These are phyloP conservation scores for Ophion slaviceki DNA, from an alignment of 2,888 invertebrate genomes.

Conservation along the genomic window DNA sequence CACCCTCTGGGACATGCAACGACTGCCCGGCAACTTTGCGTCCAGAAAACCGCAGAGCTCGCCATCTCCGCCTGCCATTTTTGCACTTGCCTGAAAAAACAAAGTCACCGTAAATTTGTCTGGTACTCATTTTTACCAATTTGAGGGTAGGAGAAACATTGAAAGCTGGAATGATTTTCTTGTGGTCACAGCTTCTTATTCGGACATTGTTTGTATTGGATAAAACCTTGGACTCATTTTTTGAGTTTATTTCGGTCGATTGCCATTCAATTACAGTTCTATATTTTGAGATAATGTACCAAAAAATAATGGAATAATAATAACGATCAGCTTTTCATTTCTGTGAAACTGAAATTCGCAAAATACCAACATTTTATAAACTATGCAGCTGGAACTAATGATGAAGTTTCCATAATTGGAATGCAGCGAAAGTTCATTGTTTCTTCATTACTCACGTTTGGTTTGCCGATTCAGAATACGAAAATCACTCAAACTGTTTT, in stretches of 20 bases:
- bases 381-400: background rate
- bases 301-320: background rate
- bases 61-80: constrained; percentile 71
- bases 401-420: too few relatives aligned
- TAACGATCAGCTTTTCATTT: background rate
- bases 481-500: too few relatives aligned
- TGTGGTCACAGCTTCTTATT: background rate
- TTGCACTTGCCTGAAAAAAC: constrained; percentile 14
- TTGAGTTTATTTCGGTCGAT: too few relatives aligned
- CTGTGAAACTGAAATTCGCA: too few relatives aligned
- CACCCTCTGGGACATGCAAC: constrained; percentile 75
- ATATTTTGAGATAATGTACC: background rate
- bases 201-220: too few relatives aligned
- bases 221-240: too few relatives aligned
- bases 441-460: too few relatives aligned
- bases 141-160: background rate
- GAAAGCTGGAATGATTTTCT: background rate
- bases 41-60: constrained; percentile 80
- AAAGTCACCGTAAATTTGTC: background rate
- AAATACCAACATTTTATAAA: background rate
- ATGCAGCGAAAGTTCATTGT: too few relatives aligned
- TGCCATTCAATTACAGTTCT: background rate
- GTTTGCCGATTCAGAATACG: too few relatives aligned
- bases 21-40: constrained; percentile 77
- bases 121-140: background rate